These are phyloP conservation scores for Ridgeia piscesae DNA, from an alignment of 1,140 invertebrate genomes.

Conservation along the genomic window DNA sequence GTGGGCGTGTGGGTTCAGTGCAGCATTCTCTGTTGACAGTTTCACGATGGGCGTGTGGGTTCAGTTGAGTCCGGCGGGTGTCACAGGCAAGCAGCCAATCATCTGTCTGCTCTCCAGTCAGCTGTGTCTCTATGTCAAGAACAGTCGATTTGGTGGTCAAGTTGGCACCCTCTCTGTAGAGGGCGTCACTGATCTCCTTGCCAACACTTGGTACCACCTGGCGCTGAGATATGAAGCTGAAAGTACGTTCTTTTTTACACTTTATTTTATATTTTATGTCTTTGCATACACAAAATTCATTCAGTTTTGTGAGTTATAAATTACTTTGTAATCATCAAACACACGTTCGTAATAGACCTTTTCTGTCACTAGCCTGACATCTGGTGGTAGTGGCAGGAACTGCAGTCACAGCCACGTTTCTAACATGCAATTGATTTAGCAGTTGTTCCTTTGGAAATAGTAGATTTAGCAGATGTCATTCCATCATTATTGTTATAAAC, in stretches of 20 bases:
- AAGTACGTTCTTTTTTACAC: background rate
- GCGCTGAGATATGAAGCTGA: constrained; percentile 14
- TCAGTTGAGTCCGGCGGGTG: background rate
- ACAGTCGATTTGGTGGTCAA: constrained; percentile 23
- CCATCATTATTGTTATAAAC: too few relatives aligned
- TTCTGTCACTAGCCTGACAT: background rate
- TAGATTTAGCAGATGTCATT: too few relatives aligned
- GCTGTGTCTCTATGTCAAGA: constrained; percentile 36
- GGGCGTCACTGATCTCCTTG: background rate
- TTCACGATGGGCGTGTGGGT: background rate
- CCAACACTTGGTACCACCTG: constrained; percentile 9
- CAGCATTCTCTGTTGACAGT: background rate
- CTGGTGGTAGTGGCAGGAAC: background rate
- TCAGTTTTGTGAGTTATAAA: background rate
- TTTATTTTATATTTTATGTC: background rate
- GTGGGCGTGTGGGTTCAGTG: background rate
- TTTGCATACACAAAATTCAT: background rate
- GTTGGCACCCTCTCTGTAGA: background rate
- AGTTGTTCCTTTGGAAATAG: too few relatives aligned
- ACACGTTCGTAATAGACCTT: background rate
- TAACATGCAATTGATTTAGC: too few relatives aligned
- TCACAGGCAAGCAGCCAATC: constrained; percentile 30
- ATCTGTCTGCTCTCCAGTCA: constrained; percentile 31
- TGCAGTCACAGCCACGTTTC: too few relatives aligned
- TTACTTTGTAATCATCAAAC: background rate